phyloP scores from a whole-genome alignment of 2,797 vertebrate genomes.

The Sebastes vulpes region DNA sequence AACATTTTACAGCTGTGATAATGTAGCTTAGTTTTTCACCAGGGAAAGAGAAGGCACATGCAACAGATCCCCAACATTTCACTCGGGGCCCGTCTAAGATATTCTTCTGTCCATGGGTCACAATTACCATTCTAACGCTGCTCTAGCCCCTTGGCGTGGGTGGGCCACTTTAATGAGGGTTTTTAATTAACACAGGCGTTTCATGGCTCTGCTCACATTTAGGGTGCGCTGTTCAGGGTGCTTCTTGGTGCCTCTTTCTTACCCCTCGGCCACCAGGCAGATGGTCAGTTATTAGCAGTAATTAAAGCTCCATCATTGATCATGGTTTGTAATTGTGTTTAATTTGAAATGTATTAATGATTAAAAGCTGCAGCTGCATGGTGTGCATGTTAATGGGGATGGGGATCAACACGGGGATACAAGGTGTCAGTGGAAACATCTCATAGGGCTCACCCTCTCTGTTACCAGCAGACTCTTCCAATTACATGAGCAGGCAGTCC shows the following conservation, averaged over 20 bases:
- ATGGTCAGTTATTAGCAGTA: conserved; percentile 90
- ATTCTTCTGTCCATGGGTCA: conserved; percentile 16
- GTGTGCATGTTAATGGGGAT: conserved; percentile 70
- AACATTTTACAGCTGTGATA: not conserved
- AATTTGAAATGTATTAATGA: conserved; percentile 87
- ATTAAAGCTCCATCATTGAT: conserved; percentile 90
- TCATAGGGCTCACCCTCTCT: conserved; percentile 57
- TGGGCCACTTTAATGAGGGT: conserved; percentile 57
- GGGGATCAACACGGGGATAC: conserved; percentile 58
- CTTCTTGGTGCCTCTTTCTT: conserved; percentile 49
- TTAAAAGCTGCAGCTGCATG: conserved; percentile 78
- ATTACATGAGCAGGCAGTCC: conserved; percentile 46
- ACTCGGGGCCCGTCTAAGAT: not conserved
- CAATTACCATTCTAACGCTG: conserved; percentile 23
- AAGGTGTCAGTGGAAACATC: conserved; percentile 54
- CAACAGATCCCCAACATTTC: not conserved
- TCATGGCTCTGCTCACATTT: conserved; percentile 58
- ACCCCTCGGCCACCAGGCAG: conserved; percentile 84
- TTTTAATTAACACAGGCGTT: conserved; percentile 62
- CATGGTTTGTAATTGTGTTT: conserved; percentile 86
- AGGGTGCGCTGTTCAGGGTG: conserved; percentile 31
- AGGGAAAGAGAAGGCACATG: not conserved
- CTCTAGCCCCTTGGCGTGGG: conserved; percentile 22
- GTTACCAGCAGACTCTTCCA: conserved; percentile 44
- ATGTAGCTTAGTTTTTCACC: not conserved